Conservation (phyloP, 2,888 invertebrate genomes). For the Stenurella melanura region DNA sequence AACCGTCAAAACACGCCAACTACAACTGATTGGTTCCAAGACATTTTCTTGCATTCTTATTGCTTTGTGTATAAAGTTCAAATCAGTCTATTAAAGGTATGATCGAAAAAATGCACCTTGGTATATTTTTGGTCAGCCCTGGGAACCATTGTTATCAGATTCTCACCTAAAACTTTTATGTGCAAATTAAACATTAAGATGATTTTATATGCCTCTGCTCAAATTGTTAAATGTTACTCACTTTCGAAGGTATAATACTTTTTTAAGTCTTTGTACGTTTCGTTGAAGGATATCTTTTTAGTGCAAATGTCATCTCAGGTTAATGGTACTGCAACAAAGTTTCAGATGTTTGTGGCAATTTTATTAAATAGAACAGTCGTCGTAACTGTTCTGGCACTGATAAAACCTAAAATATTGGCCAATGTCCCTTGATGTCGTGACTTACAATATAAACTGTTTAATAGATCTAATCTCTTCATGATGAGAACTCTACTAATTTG, state of each 20-base stretch:
- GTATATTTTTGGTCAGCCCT: too few species aligned
- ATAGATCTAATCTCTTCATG: conserved; percentile 22
- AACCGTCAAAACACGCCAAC: too few species aligned
- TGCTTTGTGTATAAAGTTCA: too few species aligned
- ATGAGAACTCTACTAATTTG: conserved; percentile 20
- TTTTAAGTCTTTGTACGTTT: not conserved
- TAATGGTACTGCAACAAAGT: not conserved
- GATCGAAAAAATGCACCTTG: too few species aligned
- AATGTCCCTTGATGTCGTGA: conserved; percentile 17
- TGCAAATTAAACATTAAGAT: too few species aligned
- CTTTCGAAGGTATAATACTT: not conserved
- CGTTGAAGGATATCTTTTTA: not conserved
- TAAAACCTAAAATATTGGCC: conserved; percentile 24
- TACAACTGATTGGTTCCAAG: too few species aligned
- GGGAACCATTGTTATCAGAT: too few species aligned
- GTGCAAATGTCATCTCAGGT: conserved; percentile 1
- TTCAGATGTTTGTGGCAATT: conserved; percentile 1
- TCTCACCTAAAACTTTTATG: too few species aligned
- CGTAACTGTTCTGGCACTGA: conserved; percentile 7
- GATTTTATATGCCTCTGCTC: too few species aligned
- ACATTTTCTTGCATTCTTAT: too few species aligned
- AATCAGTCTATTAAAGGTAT: too few species aligned
- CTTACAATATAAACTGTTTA: conserved; percentile 20
- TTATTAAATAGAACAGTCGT: not conserved
- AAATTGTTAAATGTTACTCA: too few species aligned